phyloP scores from a whole-genome alignment of 2,113 vertebrate genomes.

The Lampris megalopsis region DNA sequence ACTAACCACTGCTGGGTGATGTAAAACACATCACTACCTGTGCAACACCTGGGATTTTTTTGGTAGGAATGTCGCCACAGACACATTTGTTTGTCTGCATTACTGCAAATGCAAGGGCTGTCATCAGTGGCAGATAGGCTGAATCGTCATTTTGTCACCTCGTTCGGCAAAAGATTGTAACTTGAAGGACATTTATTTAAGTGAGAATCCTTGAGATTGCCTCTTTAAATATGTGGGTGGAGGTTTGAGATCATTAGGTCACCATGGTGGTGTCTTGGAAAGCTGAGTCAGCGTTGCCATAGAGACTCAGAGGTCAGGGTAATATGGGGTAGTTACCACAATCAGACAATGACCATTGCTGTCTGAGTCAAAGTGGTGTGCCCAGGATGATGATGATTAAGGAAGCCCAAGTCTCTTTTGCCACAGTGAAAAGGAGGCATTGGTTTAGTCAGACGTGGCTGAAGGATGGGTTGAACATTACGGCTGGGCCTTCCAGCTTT shows the following conservation, averaged over 20 bases:
- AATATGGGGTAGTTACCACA: conserved; percentile 29
- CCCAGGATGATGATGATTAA: background rate
- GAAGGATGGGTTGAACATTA: conserved; percentile 3
- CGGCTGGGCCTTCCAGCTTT: conserved; percentile 34
- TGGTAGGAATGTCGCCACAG: too few species aligned
- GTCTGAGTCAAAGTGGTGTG: conserved; percentile 6
- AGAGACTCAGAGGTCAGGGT: conserved; percentile 30
- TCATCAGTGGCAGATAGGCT: too few species aligned
- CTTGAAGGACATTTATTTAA: too few species aligned
- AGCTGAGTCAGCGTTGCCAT: conserved; percentile 22
- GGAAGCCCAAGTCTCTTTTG: conserved; percentile 23
- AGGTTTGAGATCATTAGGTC: background rate
- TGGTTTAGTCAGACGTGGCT: conserved; percentile 20
- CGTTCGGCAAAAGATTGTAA: too few species aligned
- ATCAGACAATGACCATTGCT: conserved; percentile 14
- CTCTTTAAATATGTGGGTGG: too few species aligned
- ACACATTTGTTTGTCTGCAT: too few species aligned
- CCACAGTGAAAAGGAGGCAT: conserved; percentile 38
- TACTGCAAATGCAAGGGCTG: too few species aligned
- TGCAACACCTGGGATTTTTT: too few species aligned
- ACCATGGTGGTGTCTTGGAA: background rate
- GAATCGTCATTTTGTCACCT: too few species aligned
- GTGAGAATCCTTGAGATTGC: too few species aligned
- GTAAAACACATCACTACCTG: too few species aligned
- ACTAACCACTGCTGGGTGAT: too few species aligned